A percentile compares a stretch with the other conserved stretches of the same genome.
phyloP scores from a whole-genome alignment of 2,888 invertebrate species.

The Temnothorax rugatulus region DNA sequence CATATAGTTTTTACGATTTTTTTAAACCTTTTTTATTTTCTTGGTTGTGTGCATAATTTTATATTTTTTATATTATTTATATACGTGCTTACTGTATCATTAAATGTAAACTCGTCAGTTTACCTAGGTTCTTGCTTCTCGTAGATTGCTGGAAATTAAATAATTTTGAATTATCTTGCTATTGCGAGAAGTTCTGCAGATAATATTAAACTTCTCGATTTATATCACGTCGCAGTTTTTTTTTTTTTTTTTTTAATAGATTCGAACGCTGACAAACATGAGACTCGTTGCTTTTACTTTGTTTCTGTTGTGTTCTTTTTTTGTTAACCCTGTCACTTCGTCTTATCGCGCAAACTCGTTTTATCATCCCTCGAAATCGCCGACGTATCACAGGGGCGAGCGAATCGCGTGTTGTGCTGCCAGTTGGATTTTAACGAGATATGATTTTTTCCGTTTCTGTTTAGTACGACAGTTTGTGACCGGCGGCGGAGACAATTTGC shows the following conservation, averaged over 20 bases:
- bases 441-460: conserved; percentile 86
- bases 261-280: background rate
- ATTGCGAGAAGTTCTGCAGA: background rate
- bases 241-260: background rate
- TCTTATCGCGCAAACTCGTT: conserved; percentile 37
- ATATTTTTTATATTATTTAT: background rate
- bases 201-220: background rate
- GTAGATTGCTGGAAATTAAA: background rate
- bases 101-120: background rate
- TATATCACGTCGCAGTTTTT: background rate
- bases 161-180: background rate
- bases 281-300: conserved; percentile 28
- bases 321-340: background rate
- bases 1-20: background rate
- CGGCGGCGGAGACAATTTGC: conserved; percentile 87
- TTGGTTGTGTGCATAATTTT: background rate
- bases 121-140: background rate
- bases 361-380: conserved; percentile 19
- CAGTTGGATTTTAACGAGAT: conserved; percentile 83
- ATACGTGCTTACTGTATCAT: background rate
- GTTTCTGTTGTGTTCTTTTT: background rate
- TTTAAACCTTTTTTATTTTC: background rate
- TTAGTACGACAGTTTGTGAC: conserved; percentile 87
- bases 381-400: conserved; percentile 78
- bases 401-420: conserved; percentile 78